These are phyloP conservation scores for Formica selysi DNA, from an alignment of 1,140 invertebrate species.

Conservation along the genomic window DNA sequence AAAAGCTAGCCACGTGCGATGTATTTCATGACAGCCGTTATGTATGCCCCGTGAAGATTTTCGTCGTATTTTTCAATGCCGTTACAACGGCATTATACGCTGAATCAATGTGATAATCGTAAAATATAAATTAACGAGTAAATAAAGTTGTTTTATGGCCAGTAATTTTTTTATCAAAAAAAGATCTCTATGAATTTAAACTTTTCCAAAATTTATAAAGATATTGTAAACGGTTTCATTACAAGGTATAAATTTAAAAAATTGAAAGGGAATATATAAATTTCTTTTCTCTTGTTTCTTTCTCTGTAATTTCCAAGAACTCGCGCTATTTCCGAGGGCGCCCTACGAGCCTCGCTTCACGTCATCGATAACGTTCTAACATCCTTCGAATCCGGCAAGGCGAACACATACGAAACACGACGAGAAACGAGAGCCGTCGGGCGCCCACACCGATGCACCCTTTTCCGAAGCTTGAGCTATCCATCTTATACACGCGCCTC, in stretches of 20 bases:
- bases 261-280: neutral
- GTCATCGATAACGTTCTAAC: slow-evolving; percentile 73
- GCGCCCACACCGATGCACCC: slow-evolving; percentile 47
- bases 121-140: neutral
- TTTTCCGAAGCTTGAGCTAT: slow-evolving; percentile 65
- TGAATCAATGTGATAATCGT: neutral
- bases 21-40: neutral
- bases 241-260: neutral
- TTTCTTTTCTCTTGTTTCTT: neutral
- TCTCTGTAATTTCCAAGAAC: slow-evolving; percentile 42
- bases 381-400: slow-evolving; percentile 64
- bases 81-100: neutral
- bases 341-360: slow-evolving; percentile 29
- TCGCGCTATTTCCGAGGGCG: slow-evolving; percentile 15
- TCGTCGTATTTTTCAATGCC: neutral
- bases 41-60: slow-evolving; percentile 11
- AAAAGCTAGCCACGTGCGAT: slow-evolving; percentile 34
- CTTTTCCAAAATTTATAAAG: neutral
- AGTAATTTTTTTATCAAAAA: neutral
- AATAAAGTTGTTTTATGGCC: neutral
- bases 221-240: neutral
- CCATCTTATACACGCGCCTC: slow-evolving; percentile 72
- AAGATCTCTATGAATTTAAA: neutral
- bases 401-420: slow-evolving; percentile 67
- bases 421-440: slow-evolving; percentile 53